A percentile compares a stretch with the other conserved stretches of the same genome.
Evolutionary conservation across 2,888 invertebrate species (phyloP).

Genomic region (Chrysolina oricalcia): DNA sequence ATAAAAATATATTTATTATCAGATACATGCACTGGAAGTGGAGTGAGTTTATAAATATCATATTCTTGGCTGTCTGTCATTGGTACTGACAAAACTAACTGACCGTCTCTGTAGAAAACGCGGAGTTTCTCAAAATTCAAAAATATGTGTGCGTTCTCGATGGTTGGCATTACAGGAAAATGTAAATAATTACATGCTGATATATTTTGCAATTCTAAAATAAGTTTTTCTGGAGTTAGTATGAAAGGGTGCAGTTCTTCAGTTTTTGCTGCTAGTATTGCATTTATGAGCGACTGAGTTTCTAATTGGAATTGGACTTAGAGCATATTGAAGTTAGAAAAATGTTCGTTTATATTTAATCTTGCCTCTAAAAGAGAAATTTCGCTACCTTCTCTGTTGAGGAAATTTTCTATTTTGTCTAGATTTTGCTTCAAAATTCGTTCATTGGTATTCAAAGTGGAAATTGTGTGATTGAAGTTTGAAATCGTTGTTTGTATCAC

Average conservation of each 20-base stretch:
- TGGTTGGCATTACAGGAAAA: constrained; percentile 40
- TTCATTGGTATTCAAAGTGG: too few species aligned
- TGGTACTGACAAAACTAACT: too few species aligned
- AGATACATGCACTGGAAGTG: constrained; percentile 35
- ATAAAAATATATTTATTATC: too few species aligned
- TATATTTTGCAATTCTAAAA: constrained; percentile 41
- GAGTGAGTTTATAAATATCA: constrained; percentile 38
- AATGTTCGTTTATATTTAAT: constrained; percentile 38
- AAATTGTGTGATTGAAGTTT: too few species aligned
- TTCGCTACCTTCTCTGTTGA: neutral
- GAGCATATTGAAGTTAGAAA: too few species aligned
- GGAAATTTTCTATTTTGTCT: constrained; percentile 25
- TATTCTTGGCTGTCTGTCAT: too few species aligned
- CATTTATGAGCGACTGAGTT: constrained; percentile 38
- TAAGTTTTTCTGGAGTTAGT: constrained; percentile 41
- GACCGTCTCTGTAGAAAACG: constrained; percentile 14
- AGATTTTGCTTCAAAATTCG: too few species aligned
- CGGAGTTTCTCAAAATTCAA: constrained; percentile 22
- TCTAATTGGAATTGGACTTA: constrained; percentile 30
- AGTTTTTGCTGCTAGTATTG: constrained; percentile 33
- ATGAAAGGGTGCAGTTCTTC: constrained; percentile 40
- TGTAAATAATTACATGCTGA: too few species aligned
- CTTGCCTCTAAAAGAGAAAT: constrained; percentile 19
- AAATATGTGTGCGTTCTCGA: constrained; percentile 27
- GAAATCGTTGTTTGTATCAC: too few species aligned